phyloP scores from a whole-genome alignment of 2,113 vertebrate species.

The Seriola quinqueradiata region DNA sequence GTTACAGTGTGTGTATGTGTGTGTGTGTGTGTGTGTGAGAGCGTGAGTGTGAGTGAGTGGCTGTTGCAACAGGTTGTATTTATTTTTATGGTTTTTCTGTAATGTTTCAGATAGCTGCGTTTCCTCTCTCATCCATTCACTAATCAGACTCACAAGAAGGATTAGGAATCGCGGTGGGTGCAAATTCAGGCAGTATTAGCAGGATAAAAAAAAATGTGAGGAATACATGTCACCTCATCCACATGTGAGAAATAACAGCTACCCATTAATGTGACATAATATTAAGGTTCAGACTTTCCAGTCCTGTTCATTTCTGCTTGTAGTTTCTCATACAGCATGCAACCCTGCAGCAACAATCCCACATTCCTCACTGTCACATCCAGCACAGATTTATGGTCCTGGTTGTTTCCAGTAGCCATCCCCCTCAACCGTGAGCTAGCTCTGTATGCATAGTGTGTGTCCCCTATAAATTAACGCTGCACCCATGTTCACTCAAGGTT shows the following conservation, averaged over 20 bases:
- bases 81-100: conserved; percentile 44
- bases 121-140: conserved; percentile 25
- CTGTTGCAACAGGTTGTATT: conserved; percentile 40
- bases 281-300: conserved; percentile 4
- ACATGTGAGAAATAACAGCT: not conserved
- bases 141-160: not conserved
- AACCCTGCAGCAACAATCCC: not conserved
- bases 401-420: not conserved
- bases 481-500: not conserved
- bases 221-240: conserved; percentile 16
- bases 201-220: not conserved
- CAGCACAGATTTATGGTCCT: not conserved
- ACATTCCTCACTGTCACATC: not conserved
- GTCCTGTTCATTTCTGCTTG: not conserved
- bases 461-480: conserved; percentile 1
- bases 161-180: not conserved
- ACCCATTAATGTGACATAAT: conserved; percentile 47
- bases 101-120: not conserved
- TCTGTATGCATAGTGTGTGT: not conserved
- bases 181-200: conserved; percentile 48
- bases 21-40: not conserved
- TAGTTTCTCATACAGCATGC: not conserved
- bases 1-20: conserved; percentile 49
- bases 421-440: not conserved
- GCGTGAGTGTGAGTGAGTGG: conserved; percentile 20